These are phyloP conservation scores for Dendrolimus pini DNA, from an alignment of 2,888 invertebrate species.

Conservation along the genomic window DNA sequence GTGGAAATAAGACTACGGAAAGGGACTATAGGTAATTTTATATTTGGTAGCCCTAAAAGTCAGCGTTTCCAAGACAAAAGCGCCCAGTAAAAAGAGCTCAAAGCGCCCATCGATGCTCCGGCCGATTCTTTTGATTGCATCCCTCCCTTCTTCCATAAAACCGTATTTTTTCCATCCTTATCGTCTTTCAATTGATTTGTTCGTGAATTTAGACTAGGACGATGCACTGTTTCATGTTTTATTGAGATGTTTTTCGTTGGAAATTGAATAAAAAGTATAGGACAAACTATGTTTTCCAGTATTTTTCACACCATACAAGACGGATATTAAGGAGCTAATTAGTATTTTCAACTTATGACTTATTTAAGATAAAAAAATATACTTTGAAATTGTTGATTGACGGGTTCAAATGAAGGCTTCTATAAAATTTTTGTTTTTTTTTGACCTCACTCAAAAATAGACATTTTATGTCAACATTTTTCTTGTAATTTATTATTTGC, in stretches of 20 bases:
- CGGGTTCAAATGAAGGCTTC: too few species aligned
- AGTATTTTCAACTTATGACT: too few species aligned
- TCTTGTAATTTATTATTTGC: too few species aligned
- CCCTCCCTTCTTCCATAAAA: constrained; percentile 25
- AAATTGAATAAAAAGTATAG: neutral
- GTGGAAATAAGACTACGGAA: neutral
- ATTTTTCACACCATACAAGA: too few species aligned
- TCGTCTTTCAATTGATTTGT: constrained; percentile 19
- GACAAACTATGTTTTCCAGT: too few species aligned
- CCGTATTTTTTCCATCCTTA: constrained; percentile 13
- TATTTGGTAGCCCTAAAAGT: neutral
- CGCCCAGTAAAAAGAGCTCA: constrained; percentile 53
- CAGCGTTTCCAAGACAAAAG: constrained; percentile 17
- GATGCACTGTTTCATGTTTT: constrained; percentile 1
- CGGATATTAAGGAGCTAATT: too few species aligned
- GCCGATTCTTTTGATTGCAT: constrained; percentile 54
- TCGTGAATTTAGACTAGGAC: constrained; percentile 10
- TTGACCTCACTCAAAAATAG: too few species aligned
- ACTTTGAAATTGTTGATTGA: too few species aligned
- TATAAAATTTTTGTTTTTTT: too few species aligned
- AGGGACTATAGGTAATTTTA: neutral
- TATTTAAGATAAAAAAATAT: too few species aligned
- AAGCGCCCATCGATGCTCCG: constrained; percentile 42
- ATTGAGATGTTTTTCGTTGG: neutral
- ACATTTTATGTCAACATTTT: too few species aligned